These are phyloP conservation scores for Priocnemis perturbator DNA, from an alignment of 2,888 invertebrate species.

Conservation along the genomic window DNA sequence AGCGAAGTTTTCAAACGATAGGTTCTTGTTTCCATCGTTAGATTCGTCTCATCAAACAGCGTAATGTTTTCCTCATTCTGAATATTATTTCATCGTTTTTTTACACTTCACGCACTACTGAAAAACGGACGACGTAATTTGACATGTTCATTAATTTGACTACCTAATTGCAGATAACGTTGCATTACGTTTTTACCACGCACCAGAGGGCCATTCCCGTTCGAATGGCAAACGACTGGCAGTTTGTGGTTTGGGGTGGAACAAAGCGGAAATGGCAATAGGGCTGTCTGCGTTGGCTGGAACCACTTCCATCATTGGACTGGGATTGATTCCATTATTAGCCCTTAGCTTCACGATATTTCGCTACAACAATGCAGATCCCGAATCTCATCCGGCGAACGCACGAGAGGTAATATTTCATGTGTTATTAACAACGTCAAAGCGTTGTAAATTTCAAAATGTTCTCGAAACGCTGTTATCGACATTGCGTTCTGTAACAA, in stretches of 20 bases:
- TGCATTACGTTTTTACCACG: background rate
- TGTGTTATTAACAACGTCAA: background rate
- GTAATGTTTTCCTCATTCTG: too few relatives aligned
- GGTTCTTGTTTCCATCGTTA: too few relatives aligned
- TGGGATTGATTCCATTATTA: conserved; percentile 87
- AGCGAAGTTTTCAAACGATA: too few relatives aligned
- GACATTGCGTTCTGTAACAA: too few relatives aligned
- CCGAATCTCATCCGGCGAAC: conserved; percentile 86
- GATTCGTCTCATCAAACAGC: too few relatives aligned
- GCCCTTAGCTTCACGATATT: conserved; percentile 88
- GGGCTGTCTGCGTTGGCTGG: conserved; percentile 74
- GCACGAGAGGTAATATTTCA: conserved; percentile 81
- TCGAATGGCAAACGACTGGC: conserved; percentile 42
- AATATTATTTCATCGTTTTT: too few relatives aligned
- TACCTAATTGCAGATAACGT: conserved; percentile 21
- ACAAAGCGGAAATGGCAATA: conserved; percentile 73
- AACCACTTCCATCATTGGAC: conserved; percentile 78
- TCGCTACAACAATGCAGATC: conserved; percentile 88
- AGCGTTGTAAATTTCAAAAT: too few relatives aligned
- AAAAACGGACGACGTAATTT: background rate
- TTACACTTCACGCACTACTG: too few relatives aligned
- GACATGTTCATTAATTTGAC: background rate
- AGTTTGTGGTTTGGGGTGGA: conserved; percentile 31
- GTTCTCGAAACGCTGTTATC: too few relatives aligned
- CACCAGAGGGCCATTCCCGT: background rate